phyloP scores from a whole-genome alignment of 2,797 vertebrate genomes.

The Phyllotis vaccarum region DNA sequence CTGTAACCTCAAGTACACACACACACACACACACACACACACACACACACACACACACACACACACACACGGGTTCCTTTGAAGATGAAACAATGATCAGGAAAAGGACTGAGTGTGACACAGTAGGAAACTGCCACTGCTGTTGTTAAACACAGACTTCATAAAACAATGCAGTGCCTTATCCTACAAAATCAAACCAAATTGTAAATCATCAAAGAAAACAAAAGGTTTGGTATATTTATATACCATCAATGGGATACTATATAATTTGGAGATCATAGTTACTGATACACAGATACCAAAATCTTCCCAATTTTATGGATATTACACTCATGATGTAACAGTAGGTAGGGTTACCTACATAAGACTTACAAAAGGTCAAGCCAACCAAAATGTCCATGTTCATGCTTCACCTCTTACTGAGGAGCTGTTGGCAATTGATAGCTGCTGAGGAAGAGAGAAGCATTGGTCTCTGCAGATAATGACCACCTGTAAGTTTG shows the following conservation, averaged over 20 bases:
- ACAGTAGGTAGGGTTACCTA: neutral
- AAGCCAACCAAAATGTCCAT: neutral
- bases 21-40: neutral
- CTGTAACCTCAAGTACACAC: neutral
- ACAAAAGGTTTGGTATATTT: neutral
- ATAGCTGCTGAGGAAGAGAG: neutral
- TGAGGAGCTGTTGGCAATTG: neutral
- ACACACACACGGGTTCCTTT: neutral
- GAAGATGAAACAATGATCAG: neutral
- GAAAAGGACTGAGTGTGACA: neutral
- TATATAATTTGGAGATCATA: neutral
- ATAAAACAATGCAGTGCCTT: neutral
- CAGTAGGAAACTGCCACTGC: neutral
- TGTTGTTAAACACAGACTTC: neutral
- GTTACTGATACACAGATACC: neutral
- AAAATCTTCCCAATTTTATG: neutral
- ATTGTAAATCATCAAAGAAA: neutral
- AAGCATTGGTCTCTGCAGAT: neutral
- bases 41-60: neutral
- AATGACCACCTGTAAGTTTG: neutral
- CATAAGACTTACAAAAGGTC: neutral
- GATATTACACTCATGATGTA: neutral
- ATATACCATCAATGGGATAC: neutral
- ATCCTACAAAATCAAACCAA: neutral
- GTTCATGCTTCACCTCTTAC: neutral